Conservation (phyloP, 2,888 invertebrate genomes). For the Drosophila pseudotakahashii region DNA sequence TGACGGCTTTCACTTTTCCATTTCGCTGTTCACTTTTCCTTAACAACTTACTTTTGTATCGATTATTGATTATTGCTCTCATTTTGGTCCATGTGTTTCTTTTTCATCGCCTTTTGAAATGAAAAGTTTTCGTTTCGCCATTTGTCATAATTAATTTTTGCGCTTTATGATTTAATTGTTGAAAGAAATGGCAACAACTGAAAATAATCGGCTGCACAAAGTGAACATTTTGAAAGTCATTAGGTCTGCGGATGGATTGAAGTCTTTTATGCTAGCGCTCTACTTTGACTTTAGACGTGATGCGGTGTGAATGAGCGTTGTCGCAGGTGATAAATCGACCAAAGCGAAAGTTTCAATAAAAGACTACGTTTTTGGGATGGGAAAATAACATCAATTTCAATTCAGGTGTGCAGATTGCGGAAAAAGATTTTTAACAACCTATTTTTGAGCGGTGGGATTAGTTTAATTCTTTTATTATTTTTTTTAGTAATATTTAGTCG, state of each 20-base stretch:
- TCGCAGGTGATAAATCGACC: constrained; percentile 56
- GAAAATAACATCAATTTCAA: not conserved
- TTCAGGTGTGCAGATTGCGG: too few relatives aligned
- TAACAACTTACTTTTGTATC: constrained; percentile 59
- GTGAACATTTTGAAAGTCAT: constrained; percentile 47
- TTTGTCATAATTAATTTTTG: constrained; percentile 76
- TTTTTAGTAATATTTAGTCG: too few relatives aligned
- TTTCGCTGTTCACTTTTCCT: constrained; percentile 61
- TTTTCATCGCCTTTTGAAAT: constrained; percentile 48
- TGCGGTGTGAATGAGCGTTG: constrained; percentile 44
- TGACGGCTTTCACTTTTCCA: constrained; percentile 73
- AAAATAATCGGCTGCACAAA: constrained; percentile 31
- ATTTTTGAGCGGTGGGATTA: not conserved
- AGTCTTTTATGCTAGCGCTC: constrained; percentile 54
- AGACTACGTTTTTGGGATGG: constrained; percentile 6
- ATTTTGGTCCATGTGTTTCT: constrained; percentile 35
- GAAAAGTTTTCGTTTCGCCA: constrained; percentile 70
- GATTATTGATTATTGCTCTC: constrained; percentile 68
- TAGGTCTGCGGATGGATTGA: constrained; percentile 33
- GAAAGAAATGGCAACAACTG: constrained; percentile 21
- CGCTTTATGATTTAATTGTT: constrained; percentile 65
- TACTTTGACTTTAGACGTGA: constrained; percentile 47
- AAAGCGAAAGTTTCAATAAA: constrained; percentile 58
- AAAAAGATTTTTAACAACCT: not conserved
- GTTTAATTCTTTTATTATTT: too few relatives aligned